These are phyloP conservation scores for Agelaius tricolor DNA, from an alignment of 2,113 vertebrate genomes.

Conservation along the genomic window DNA sequence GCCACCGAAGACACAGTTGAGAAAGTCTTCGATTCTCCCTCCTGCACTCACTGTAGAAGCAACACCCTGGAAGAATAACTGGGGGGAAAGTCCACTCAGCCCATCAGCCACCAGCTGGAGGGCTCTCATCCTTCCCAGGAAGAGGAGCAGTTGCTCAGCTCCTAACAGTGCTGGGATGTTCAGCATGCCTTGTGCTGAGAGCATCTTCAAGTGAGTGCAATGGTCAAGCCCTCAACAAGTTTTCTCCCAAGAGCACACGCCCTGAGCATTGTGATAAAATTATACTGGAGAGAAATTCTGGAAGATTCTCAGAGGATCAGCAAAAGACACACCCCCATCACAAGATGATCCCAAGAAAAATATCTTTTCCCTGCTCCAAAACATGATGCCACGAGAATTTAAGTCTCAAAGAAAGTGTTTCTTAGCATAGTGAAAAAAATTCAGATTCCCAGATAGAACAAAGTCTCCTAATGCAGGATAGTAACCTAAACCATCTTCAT, in stretches of 20 bases:
- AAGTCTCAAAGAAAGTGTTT: not conserved
- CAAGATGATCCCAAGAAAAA: not conserved
- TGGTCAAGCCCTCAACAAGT: not conserved
- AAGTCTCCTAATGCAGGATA: not conserved
- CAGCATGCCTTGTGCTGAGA: not conserved
- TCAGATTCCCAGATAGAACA: not conserved
- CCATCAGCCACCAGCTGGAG: not conserved
- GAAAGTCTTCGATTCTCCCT: not conserved
- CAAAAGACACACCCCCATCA: not conserved
- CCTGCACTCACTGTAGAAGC: not conserved
- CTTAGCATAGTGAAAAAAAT: not conserved
- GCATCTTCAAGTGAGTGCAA: not conserved
- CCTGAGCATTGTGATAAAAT: not conserved
- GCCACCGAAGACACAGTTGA: not conserved
- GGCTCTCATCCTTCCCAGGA: not conserved
- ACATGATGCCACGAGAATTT: not conserved
- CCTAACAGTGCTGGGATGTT: not conserved
- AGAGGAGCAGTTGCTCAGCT: not conserved
- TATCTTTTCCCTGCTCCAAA: not conserved
- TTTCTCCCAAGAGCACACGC: accelerated
- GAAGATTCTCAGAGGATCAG: not conserved
- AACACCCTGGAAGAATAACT: not conserved
- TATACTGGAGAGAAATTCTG: not conserved
- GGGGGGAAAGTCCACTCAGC: not conserved
- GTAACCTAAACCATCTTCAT: not conserved